A percentile compares a stretch with the other conserved stretches of the same genome.
These are phyloP conservation scores for Holotrichia oblita DNA, from an alignment of 1,140 invertebrate species.

Conservation along the genomic window DNA sequence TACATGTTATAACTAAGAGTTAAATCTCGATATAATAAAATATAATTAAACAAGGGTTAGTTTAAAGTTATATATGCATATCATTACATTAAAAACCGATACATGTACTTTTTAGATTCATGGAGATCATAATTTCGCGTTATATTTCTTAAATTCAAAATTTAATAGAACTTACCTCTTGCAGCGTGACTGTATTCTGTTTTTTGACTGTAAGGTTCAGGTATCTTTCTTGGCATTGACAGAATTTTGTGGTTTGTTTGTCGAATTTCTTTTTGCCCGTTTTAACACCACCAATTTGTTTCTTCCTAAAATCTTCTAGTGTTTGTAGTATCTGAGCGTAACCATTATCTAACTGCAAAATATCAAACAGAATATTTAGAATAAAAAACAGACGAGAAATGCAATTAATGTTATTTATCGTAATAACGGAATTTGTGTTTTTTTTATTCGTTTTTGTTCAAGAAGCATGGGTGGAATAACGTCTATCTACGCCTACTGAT, in stretches of 20 bases:
- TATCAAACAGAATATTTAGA: slow-evolving; percentile 36
- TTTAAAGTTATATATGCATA: too few species aligned
- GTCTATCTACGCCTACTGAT: neutral
- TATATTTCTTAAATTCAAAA: too few species aligned
- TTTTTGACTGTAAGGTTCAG: slow-evolving; percentile 94
- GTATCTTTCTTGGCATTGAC: slow-evolving; percentile 93
- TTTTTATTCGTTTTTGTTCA: neutral
- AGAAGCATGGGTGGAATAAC: neutral
- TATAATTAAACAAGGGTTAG: too few species aligned
- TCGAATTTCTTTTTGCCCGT: slow-evolving; percentile 98
- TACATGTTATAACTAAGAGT: neutral
- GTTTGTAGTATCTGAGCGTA: slow-evolving; percentile 91
- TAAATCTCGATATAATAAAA: neutral
- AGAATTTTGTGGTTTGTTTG: slow-evolving; percentile 97
- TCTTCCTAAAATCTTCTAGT: slow-evolving; percentile 92
- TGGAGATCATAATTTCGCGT: too few species aligned
- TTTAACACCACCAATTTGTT: slow-evolving; percentile 94
- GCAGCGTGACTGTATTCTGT: slow-evolving; percentile 82
- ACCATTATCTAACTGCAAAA: slow-evolving; percentile 84
- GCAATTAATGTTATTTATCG: neutral
- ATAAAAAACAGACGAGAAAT: slow-evolving; percentile 48
- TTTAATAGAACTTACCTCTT: slow-evolving; percentile 77
- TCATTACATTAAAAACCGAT: too few species aligned
- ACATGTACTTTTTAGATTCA: too few species aligned
- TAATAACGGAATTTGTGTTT: neutral